phyloP scores from a whole-genome alignment of 2,113 vertebrate genomes.

The Salvelinus sp. region DNA sequence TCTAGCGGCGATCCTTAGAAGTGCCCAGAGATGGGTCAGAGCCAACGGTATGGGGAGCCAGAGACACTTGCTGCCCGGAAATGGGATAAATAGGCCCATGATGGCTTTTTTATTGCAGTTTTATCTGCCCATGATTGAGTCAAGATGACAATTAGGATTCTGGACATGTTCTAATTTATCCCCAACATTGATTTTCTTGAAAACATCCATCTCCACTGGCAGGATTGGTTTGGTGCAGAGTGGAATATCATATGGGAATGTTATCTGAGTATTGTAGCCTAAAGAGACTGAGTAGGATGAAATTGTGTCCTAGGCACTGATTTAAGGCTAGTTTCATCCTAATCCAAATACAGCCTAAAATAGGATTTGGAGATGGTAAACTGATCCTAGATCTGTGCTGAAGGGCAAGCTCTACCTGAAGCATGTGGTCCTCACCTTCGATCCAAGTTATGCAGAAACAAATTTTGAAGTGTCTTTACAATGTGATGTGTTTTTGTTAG shows the following conservation, averaged over 20 bases:
- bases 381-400: background rate
- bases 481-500: too few relatives aligned
- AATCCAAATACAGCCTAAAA: background rate
- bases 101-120: constrained; percentile 41
- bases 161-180: constrained; percentile 40
- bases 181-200: constrained; percentile 28
- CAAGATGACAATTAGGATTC: constrained; percentile 24
- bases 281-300: background rate
- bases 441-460: background rate
- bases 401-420: background rate
- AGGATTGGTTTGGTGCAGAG: background rate
- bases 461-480: too few relatives aligned
- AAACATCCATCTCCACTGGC: constrained; percentile 22
- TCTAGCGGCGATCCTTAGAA: background rate
- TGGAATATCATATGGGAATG: background rate
- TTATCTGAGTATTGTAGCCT: background rate
- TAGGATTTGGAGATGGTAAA: background rate
- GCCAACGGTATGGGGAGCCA: background rate
- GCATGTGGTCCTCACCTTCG: background rate
- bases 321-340: background rate
- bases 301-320: background rate
- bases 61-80: background rate
- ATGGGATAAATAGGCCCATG: constrained; percentile 16
- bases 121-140: constrained; percentile 44
- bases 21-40: background rate